A percentile compares a stretch with the other conserved stretches of the same genome.
Evolutionary conservation across 2,113 vertebrate genomes (phyloP).

Genomic region (Dromiciops gliroides): DNA sequence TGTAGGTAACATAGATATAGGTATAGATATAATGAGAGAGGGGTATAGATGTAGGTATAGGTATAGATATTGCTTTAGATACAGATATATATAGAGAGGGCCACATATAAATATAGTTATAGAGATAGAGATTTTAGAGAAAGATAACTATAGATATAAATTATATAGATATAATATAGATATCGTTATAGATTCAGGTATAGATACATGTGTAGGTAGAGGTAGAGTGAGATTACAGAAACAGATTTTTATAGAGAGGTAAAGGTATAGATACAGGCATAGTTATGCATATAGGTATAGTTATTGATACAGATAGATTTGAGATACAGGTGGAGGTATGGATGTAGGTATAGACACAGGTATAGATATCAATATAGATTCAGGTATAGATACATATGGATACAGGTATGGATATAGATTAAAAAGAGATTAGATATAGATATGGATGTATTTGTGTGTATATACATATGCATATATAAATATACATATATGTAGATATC

Average conservation of each 20-base stretch:
- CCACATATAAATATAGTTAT: neutral
- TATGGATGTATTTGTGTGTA: neutral
- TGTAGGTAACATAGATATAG: neutral
- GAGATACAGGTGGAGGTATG: neutral
- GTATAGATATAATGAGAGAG: neutral
- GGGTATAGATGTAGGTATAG: no score
- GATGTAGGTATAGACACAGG: neutral
- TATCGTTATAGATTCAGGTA: neutral
- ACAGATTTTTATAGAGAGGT: no score
- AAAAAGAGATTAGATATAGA: no score
- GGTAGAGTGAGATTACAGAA: no score
- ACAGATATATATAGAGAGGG: no score
- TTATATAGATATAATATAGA: neutral
- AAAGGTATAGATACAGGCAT: neutral
- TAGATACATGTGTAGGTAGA: no score
- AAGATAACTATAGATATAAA: neutral
- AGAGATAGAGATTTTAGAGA: no score
- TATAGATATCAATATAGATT: neutral
- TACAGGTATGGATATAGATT: accelerated
- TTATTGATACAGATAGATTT: neutral
- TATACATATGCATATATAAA: neutral
- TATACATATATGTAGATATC: no score
- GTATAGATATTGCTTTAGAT: no score
- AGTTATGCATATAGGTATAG: neutral
- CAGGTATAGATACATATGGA: neutral